Evolutionary conservation across 1,140 invertebrate genomes (phyloP), one percentile per base, ranked within the genome.

Genomic region (Listronotus oregonensis): DNA sequence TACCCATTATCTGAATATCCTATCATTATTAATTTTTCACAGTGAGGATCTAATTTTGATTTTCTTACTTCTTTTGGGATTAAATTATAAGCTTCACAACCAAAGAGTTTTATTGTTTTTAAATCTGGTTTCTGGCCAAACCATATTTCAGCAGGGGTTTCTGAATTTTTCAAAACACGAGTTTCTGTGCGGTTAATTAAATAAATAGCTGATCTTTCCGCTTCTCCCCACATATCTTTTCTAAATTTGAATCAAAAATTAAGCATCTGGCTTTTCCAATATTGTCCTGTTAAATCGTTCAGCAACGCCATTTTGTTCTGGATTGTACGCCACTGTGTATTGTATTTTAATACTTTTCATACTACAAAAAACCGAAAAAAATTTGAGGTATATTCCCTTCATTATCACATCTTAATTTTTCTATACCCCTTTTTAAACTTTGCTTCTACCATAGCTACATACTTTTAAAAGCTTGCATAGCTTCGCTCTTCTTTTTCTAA

Each of bases 211-310:
- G 21, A 27, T 27, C 21, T 27, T 27, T 3, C 21, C 5, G 21
- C 21, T 27, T 27, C 21, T 1, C 21, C 21, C 21, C 5, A 27
- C 21, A 27, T 27, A 3, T 27, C 21, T 27, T 27, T 27, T 1
- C 21, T 27, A 27, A 27, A 27, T 5, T 5, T 27, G 21, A 27
- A 5, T 27, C 21, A 27, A 27, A 34, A 7, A 81, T 46, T 70
- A 81, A 65, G 51, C 73, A 69, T 66, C 78, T 70, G 32, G 78
- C 76, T 59, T 67, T 15, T 81, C 76, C 3, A 75, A 54, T 6
- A 83, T 56, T 6, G 73, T 82, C 15, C 80, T 52, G 54, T 82
- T 82, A 17, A 71, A 69, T 47, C 78, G 59, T 70, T 82, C 81
- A 9, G 75, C 71, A 3, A 27, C 21, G 5, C 80, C 80, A 72